Evolutionary conservation across 2,797 vertebrate species (phyloP).

Genomic region (Denticeps clupeoides): DNA sequence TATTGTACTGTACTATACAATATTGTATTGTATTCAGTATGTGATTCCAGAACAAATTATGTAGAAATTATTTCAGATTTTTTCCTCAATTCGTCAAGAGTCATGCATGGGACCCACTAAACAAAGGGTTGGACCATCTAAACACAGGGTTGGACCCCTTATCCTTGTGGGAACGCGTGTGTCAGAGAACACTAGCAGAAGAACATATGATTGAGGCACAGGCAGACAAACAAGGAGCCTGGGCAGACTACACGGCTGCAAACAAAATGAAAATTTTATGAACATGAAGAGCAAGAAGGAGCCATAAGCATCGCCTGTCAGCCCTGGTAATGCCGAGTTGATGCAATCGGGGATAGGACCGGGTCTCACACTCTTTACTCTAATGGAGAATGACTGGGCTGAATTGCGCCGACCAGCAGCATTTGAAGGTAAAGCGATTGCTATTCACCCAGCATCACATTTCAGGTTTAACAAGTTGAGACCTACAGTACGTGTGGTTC

Average conservation of each 20-base stretch:
- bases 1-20: too few relatives aligned
- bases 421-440: constrained; percentile 49
- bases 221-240: constrained; percentile 5
- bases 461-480: constrained; percentile 50
- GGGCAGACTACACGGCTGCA: background rate
- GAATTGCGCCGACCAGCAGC: constrained; percentile 51
- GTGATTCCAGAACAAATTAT: too few relatives aligned
- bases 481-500: constrained; percentile 47
- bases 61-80: too few relatives aligned
- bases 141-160: background rate
- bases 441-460: constrained; percentile 50
- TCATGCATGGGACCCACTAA: too few relatives aligned
- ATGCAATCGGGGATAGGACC: constrained; percentile 44
- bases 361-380: constrained; percentile 50
- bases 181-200: background rate
- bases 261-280: constrained; percentile 28
- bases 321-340: constrained; percentile 31
- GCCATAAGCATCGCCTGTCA: constrained; percentile 1
- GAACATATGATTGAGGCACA: background rate
- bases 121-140: background rate
- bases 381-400: constrained; percentile 61
- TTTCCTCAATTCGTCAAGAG: too few relatives aligned
- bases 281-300: constrained; percentile 22
- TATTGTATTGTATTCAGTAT: too few relatives aligned
- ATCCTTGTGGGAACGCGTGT: background rate